These are phyloP conservation scores for Phrynosoma platyrhinos DNA, from an alignment of 2,113 vertebrate genomes.

Conservation along the genomic window DNA sequence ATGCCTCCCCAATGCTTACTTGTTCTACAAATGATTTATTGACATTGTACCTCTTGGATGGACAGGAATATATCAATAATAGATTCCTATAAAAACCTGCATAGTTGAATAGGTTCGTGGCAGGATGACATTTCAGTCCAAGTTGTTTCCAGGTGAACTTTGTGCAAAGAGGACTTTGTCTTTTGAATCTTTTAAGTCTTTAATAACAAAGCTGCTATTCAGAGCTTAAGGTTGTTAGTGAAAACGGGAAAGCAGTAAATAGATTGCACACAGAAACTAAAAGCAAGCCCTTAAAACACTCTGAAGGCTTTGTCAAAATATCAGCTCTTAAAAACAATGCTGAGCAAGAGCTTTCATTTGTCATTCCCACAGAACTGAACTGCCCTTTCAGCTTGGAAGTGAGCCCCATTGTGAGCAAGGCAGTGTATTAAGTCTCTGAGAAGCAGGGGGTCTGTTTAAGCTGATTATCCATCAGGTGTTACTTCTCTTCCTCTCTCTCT, in stretches of 20 bases:
- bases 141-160: background rate
- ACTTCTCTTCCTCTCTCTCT: background rate
- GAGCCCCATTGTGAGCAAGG: background rate
- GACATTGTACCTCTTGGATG: background rate
- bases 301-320: background rate
- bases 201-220: conserved; percentile 1
- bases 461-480: background rate
- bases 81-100: background rate
- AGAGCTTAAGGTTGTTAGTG: background rate
- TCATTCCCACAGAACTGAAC: conserved; percentile 47
- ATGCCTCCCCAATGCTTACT: background rate
- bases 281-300: background rate
- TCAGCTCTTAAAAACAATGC: conserved; percentile 30
- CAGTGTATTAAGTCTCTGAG: conserved; percentile 18
- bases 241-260: conserved; percentile 5
- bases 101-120: background rate
- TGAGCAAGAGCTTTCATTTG: conserved; percentile 53
- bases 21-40: conserved; percentile 14
- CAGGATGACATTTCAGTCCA: background rate
- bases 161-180: background rate
- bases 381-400: conserved; percentile 47
- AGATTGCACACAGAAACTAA: conserved; percentile 14
- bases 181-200: conserved; percentile 6
- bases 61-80: background rate
- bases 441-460: background rate